Evolutionary conservation across 2,888 invertebrate genomes (phyloP), one percentile per base, ranked within the genome.

Genomic region (Metalampra italica): DNA sequence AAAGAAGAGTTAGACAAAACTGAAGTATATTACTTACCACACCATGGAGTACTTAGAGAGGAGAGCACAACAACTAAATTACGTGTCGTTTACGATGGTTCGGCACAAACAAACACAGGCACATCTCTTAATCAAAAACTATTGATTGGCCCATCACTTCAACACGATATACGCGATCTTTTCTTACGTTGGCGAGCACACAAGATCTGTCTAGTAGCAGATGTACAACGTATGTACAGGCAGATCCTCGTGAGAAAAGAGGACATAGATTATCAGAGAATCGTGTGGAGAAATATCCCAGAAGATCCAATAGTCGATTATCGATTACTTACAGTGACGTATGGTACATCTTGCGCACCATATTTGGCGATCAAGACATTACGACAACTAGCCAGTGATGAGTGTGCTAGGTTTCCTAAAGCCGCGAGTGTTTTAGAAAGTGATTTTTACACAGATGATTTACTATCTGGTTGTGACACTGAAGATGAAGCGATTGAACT

Each of bases 341-440:
- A 56, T 52, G 60, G 62, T 0, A 60, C 57, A 4, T 51, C 58
- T 2, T 54, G 51, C 43, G 59, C 62, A 8, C 59, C 57, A 7
- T 61, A 56, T 46, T 41, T 59, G 32, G 60, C 55, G 3, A 52
- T 57, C 0, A 53, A 53, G 15, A 34, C 52, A 7, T 8, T 63
- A 14, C 55, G 52, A 11, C 39, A 45, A 43, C 29, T 58, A n/a
- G 56, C 53, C 11, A 30, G 50, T 14, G 53, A 56, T 29, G 60
- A 60, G 45, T 22, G 37, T 9, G 9, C 9, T 5, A 44, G 49
- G 7, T 55, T 44, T 49, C 56, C 60, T 9, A 9, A 39, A 15
- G 60, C 55, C 4, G 43, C 55, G 11, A 41, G 42, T 7, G 49
- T 53, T 11, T 48, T 51, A 4, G 30, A 22, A 29, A 7, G 14